These are phyloP conservation scores for Nyctereutes procyonoides DNA, from an alignment of 2,113 vertebrate genomes.

Conservation along the genomic window DNA sequence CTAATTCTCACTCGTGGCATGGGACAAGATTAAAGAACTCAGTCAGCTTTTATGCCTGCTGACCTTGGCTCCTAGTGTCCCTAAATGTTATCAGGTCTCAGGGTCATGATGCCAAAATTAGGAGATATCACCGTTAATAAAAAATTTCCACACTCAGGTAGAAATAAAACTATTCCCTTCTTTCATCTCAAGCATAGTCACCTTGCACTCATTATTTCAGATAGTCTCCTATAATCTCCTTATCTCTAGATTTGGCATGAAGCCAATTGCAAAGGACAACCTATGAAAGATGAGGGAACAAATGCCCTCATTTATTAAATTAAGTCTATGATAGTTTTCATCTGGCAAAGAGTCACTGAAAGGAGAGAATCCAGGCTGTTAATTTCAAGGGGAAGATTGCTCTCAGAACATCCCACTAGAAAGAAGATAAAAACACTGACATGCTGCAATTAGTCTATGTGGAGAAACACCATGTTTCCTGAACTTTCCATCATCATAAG, in stretches of 20 bases:
- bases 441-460: neutral
- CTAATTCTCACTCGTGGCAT: neutral
- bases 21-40: neutral
- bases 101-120: neutral
- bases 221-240: neutral
- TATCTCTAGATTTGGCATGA: slow-evolving; percentile 14
- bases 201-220: neutral
- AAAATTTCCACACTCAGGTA: neutral
- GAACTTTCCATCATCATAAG: neutral
- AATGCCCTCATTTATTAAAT: slow-evolving; percentile 33
- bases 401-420: neutral
- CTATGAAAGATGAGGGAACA: neutral
- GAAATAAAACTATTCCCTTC: neutral
- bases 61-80: neutral
- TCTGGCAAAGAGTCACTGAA: neutral
- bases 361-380: slow-evolving; percentile 20
- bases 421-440: neutral
- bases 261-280: neutral
- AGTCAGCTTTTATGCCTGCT: neutral
- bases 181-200: neutral
- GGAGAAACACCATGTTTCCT: neutral
- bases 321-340: slow-evolving; percentile 1
- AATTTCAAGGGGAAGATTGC: slow-evolving; percentile 44
- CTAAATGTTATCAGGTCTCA: neutral
- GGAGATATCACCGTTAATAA: neutral